A percentile compares a stretch with the other conserved stretches of the same genome.
These are phyloP conservation scores for Andrena marginata DNA, from an alignment of 2,888 invertebrate species.

Conservation along the genomic window DNA sequence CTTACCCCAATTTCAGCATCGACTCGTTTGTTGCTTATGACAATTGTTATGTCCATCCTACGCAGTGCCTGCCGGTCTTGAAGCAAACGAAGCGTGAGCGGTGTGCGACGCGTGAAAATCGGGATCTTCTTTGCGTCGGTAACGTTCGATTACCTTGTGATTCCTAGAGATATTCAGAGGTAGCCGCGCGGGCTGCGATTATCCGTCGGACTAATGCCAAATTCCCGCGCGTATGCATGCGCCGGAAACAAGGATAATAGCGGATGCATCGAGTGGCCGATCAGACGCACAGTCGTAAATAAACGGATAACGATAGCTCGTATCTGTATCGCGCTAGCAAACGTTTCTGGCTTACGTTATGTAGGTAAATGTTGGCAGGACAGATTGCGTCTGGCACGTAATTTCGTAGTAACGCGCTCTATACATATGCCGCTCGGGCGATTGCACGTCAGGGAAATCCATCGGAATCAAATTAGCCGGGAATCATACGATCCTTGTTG, in stretches of 20 bases:
- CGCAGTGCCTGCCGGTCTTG: no score
- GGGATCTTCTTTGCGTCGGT: not conserved
- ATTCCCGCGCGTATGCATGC: constrained; percentile 42
- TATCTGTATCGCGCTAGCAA: constrained; percentile 68
- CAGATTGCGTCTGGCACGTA: constrained; percentile 72
- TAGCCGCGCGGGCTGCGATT: constrained; percentile 28
- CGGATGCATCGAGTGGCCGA: constrained; percentile 70
- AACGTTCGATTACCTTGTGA: not conserved
- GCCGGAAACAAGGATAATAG: constrained; percentile 66
- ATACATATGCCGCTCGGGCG: constrained; percentile 9
- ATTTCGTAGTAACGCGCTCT: constrained; percentile 63
- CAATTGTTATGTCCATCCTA: no score
- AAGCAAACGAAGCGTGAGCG: not conserved
- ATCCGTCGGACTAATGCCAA: constrained; percentile 65
- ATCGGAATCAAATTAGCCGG: constrained; percentile 58
- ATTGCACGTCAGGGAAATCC: constrained; percentile 39
- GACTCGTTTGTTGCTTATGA: no score
- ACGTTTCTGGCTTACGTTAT: constrained; percentile 66
- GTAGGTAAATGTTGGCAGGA: constrained; percentile 52
- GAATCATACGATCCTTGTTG: constrained; percentile 25
- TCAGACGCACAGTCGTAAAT: constrained; percentile 76
- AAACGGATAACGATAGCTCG: constrained; percentile 79
- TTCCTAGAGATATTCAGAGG: constrained; percentile 20
- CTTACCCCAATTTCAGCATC: no score
- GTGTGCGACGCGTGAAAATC: not conserved